Conservation (phyloP, 2,888 invertebrate genomes). For the Lutraria lutraria region DNA sequence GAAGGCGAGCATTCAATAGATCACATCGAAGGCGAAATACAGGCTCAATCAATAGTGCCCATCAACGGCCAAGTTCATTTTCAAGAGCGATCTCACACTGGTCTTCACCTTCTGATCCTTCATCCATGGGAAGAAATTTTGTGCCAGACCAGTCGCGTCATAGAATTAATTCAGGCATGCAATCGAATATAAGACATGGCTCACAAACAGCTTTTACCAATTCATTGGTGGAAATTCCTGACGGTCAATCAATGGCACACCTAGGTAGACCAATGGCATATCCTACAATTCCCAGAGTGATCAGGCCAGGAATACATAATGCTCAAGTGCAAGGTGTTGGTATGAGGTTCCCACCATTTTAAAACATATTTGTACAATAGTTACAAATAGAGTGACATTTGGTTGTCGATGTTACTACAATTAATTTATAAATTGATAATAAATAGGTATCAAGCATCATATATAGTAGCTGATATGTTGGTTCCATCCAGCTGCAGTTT, state of each 20-base stretch:
- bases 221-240: background rate
- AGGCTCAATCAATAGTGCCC: background rate
- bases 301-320: background rate
- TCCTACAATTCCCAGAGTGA: background rate
- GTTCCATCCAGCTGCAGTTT: background rate
- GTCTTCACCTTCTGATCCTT: background rate
- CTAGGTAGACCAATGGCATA: background rate
- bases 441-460: background rate
- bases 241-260: background rate
- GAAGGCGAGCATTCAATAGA: background rate
- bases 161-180: background rate
- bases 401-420: constrained; percentile 16
- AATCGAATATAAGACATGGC: background rate
- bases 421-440: background rate
- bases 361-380: background rate
- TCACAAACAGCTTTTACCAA: background rate
- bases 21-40: background rate
- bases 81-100: background rate
- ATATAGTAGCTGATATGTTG: background rate
- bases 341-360: constrained; percentile 1
- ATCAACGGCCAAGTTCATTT: background rate
- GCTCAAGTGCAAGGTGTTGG: background rate
- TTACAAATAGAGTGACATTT: background rate
- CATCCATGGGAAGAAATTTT: background rate
- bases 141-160: background rate